Base-by-base conservation (phyloP, 2,797 vertebrate species). In the Hippocampus kuda region DNA sequence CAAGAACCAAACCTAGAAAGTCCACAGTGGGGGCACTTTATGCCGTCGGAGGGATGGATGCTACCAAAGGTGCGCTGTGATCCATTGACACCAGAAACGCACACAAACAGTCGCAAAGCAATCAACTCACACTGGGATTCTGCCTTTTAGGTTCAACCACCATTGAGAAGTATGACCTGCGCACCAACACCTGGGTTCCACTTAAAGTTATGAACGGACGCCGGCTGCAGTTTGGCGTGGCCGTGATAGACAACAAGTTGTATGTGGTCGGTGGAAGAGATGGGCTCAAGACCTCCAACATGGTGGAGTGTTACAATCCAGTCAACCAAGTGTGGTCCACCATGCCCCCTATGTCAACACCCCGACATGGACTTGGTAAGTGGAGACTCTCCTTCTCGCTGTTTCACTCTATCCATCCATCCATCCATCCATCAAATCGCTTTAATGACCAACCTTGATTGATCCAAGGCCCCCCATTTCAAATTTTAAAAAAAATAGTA, bases 321-420 rank as follows among this genome's bases (percentile, higher is more conserved):
- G 1, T 92, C 75, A 92, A 79, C 72, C 97, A 97, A 88, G 89
- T 92, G 1, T 99, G 97, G 97, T 93, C 92, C n/a, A 88, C 94
- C 67, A 98, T 99, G 97, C 94, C 95, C 44, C 94, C 97, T 0
- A 99, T 99, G 97, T 99, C 96, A 65, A 99, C 96, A 1, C 96
- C 99, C 85, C 92, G 96, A 72, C 97, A 99, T 0, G 96, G 97
- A 51, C 89, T 99, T 76, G 97, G 97, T 99, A 71, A 79, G 89
- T 83, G 49, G 18, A 26, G 6, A 38, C 34, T 38, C 34, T 38
- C 34, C 1, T 8, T 38, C 34, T 38, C 7, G 7, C 7, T 38
- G 34, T 6, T 1, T 38, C 34, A 38, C 34, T 38, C n/a, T 57
- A 26, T 57, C 54, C 12, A 12, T 5, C 24, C 12, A 12, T 5